Conservation (phyloP, 1,140 invertebrate genomes). For the Drosophila nigrodunni region DNA sequence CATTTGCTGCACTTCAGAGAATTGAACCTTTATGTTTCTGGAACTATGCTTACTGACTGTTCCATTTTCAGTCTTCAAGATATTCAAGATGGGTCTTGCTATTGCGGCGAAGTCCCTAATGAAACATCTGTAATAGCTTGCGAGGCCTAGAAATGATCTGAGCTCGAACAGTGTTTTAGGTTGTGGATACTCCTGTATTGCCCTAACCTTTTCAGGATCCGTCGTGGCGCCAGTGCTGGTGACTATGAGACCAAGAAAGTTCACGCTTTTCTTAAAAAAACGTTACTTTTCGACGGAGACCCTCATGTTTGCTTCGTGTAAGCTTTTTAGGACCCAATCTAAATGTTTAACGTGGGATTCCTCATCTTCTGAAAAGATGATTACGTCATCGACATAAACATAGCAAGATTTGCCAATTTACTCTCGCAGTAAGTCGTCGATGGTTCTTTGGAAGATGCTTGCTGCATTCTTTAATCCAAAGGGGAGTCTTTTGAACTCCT, state of each 20-base stretch:
- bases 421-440: too few relatives aligned
- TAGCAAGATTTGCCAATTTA: too few relatives aligned
- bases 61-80: conserved; percentile 32
- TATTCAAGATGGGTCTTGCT: conserved; percentile 19
- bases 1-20: too few relatives aligned
- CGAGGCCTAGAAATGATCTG: conserved; percentile 44
- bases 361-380: too few relatives aligned
- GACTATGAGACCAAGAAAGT: conserved; percentile 25
- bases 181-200: conserved; percentile 39
- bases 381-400: conserved; percentile 1
- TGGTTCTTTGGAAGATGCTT: too few relatives aligned
- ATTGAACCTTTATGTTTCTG: neutral
- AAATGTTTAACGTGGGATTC: too few relatives aligned
- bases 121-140: conserved; percentile 47
- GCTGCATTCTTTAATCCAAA: too few relatives aligned
- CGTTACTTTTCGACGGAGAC: too few relatives aligned
- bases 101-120: conserved; percentile 39
- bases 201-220: conserved; percentile 49
- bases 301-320: too few relatives aligned
- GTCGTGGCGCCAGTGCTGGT: conserved; percentile 31
- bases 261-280: neutral
- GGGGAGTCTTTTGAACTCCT: too few relatives aligned
- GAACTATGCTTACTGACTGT: conserved; percentile 23
- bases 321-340: too few relatives aligned
- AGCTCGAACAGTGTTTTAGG: conserved; percentile 37